Evolutionary conservation across 2,113 vertebrate species (phyloP).

Genomic region (Motacilla tschutschensis): DNA sequence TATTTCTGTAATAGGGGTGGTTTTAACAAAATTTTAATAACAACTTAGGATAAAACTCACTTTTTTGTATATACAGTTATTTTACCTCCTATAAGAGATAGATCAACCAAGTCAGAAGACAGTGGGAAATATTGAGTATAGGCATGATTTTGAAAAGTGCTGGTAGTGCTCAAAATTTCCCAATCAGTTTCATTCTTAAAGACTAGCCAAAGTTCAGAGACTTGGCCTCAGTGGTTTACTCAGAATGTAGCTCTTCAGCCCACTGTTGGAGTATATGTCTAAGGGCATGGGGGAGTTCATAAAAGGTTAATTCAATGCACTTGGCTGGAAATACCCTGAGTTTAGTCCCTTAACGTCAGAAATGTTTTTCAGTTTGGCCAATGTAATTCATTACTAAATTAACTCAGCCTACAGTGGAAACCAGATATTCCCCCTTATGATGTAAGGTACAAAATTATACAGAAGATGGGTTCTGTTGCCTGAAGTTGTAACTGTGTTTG

Average conservation of each 20-base stretch:
- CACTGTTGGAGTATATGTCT: not conserved
- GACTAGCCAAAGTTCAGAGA: not conserved
- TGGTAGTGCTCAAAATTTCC: not conserved
- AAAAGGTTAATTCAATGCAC: not conserved
- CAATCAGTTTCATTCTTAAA: not conserved
- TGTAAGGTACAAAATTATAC: not conserved
- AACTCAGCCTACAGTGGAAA: not conserved
- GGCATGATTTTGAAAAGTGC: not conserved
- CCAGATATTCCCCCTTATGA: not conserved
- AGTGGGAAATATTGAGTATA: not conserved
- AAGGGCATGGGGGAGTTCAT: not conserved
- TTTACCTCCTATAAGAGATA: not conserved
- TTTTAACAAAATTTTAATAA: not conserved
- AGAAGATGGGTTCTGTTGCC: not conserved
- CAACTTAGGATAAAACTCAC: not conserved
- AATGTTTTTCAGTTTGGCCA: not conserved
- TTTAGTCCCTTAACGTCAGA: not conserved
- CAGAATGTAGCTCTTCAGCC: not conserved
- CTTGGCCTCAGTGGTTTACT: not conserved
- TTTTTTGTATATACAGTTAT: not conserved
- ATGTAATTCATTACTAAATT: not conserved
- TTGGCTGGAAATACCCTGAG: not conserved
- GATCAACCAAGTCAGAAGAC: not conserved
- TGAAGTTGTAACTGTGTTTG: rapidly evolving
- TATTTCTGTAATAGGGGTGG: not conserved